A percentile compares a stretch with the other conserved stretches of the same genome.
Conservation (phyloP, 2,113 vertebrate genomes). For the Apus apus region DNA sequence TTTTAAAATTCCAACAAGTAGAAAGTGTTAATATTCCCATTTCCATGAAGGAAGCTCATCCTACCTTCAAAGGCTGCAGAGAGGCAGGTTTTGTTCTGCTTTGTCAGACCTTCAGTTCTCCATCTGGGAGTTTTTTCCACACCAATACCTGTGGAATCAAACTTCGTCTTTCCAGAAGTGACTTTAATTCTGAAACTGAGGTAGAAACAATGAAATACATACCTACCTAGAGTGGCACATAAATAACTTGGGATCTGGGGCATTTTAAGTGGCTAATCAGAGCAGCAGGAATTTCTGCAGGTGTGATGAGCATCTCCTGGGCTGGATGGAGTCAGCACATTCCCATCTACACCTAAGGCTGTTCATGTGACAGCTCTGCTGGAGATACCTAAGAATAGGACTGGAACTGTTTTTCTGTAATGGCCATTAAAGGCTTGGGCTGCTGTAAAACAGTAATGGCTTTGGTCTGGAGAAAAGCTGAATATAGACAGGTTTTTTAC, state of each 20-base stretch:
- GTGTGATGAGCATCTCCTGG: background rate
- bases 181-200: background rate
- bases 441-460: background rate
- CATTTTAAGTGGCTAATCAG: rapidly evolving
- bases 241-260: background rate
- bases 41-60: background rate
- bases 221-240: background rate
- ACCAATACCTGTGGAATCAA: background rate
- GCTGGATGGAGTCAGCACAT: rapidly evolving
- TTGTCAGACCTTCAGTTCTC: background rate
- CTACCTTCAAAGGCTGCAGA: background rate
- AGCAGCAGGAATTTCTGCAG: background rate
- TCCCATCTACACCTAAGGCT: background rate
- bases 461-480: background rate
- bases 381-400: background rate
- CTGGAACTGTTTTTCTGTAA: background rate
- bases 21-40: background rate
- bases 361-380: too few species aligned
- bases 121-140: background rate
- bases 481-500: background rate
- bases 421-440: rapidly evolving
- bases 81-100: background rate
- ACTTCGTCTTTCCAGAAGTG: background rate
- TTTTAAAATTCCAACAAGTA: background rate
- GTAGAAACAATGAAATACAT: background rate